Percentiles rank a stretch among this genome's conserved stretches.
Conservation (phyloP, 2,113 vertebrate genomes). For the Noturus placidus region DNA sequence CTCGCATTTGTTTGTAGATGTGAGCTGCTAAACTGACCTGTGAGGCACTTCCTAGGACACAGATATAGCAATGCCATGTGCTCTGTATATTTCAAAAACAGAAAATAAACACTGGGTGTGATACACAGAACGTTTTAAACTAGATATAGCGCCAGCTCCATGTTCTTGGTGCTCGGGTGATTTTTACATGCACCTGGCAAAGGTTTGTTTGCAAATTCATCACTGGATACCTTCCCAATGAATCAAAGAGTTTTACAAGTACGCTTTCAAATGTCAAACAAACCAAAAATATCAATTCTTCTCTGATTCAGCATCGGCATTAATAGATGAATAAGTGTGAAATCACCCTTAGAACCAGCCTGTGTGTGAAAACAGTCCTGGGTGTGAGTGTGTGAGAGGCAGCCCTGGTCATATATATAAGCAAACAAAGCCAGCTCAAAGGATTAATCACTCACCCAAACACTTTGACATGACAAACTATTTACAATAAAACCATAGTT, state of each 20-base stretch:
- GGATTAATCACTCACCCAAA: neutral
- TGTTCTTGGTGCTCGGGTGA: neutral
- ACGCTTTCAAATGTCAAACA: neutral
- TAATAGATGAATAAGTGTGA: neutral
- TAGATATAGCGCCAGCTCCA: neutral
- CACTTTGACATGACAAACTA: conserved; percentile 7
- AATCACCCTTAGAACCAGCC: neutral
- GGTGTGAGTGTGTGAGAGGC: neutral
- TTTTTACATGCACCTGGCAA: neutral
- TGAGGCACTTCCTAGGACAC: neutral
- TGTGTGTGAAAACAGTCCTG: neutral
- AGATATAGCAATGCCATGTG: neutral
- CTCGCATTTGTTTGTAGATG: neutral
- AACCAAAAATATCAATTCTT: neutral
- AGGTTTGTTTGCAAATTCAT: neutral
- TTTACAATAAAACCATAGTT: conserved; percentile 21
- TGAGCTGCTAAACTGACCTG: neutral
- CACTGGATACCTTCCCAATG: neutral
- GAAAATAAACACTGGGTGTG: neutral
- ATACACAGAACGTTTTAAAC: neutral
- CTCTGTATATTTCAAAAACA: neutral
- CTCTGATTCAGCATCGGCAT: neutral
- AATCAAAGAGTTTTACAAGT: neutral
- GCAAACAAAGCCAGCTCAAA: conserved; percentile 7
- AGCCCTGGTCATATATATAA: conserved; percentile 19